phyloP scores from a whole-genome alignment of 1,140 invertebrate genomes.

The Cyclargus thomasi region DNA sequence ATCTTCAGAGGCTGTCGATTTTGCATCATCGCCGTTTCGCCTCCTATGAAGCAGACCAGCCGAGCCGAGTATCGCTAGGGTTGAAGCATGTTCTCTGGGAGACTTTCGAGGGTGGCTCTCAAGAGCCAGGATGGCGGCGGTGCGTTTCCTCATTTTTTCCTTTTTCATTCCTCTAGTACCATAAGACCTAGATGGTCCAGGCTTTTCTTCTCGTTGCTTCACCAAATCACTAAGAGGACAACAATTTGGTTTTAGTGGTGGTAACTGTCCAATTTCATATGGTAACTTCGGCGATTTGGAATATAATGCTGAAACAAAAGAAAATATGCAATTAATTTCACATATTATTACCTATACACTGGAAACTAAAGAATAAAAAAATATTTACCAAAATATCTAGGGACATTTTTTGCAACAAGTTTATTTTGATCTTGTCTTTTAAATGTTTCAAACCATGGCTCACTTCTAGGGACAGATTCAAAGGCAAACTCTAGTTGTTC shows the following conservation, averaged over 20 bases:
- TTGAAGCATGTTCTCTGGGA: conserved; percentile 88
- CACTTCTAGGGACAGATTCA: conserved; percentile 81
- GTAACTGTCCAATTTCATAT: conserved; percentile 82
- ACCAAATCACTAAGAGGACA: conserved; percentile 63
- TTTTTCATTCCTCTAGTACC: conserved; percentile 70
- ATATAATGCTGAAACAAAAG: conserved; percentile 64
- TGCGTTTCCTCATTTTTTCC: conserved; percentile 50
- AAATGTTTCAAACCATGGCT: conserved; percentile 87
- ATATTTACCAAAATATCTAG: conserved; percentile 66
- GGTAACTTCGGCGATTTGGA: conserved; percentile 82
- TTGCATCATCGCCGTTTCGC: conserved; percentile 65
- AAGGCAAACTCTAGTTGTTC: conserved; percentile 84
- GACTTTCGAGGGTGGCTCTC: conserved; percentile 85
- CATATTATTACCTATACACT: not conserved
- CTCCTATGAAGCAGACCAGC: conserved; percentile 76
- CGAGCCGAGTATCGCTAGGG: conserved; percentile 84
- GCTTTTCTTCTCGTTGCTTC: conserved; percentile 44
- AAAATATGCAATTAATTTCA: not conserved
- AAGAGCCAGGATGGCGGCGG: conserved; percentile 47
- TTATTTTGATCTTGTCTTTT: conserved; percentile 82
- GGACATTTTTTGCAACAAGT: conserved; percentile 72
- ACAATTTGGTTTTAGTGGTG: conserved; percentile 76
- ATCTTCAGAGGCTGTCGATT: conserved; percentile 69
- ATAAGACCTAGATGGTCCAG: conserved; percentile 60
- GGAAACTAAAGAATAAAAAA: not conserved